Evolutionary conservation across 2,797 vertebrate species (phyloP).

Genomic region (Notolepis coatsorum): DNA sequence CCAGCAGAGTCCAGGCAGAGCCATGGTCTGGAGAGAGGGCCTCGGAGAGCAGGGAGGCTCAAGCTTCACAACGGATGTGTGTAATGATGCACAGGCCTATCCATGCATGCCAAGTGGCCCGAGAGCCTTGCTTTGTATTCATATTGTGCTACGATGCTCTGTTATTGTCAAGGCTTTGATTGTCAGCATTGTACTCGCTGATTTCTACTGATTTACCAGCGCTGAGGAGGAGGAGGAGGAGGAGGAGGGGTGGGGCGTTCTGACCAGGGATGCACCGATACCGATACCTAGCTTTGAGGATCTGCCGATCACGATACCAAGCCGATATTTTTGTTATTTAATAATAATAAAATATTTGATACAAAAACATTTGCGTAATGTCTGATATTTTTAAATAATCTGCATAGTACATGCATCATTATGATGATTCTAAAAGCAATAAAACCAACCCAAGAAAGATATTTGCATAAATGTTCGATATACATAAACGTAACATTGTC

Average conservation of each 20-base stretch:
- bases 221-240: slow-evolving; percentile 50
- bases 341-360: too few relatives aligned
- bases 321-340: too few relatives aligned
- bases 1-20: slow-evolving; percentile 30
- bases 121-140: slow-evolving; percentile 48
- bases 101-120: slow-evolving; percentile 40
- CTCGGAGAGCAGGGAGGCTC: slow-evolving; percentile 11
- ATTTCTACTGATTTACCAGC: slow-evolving; percentile 54
- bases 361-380: too few relatives aligned
- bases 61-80: not conserved
- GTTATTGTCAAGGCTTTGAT: slow-evolving; percentile 45
- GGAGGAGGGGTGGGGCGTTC: too few relatives aligned
- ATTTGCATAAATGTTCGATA: too few relatives aligned
- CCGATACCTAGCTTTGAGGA: too few relatives aligned
- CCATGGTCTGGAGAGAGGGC: slow-evolving; percentile 20
- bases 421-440: too few relatives aligned
- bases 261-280: not conserved
- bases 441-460: too few relatives aligned
- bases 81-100: slow-evolving; percentile 57
- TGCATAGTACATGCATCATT: too few relatives aligned
- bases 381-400: too few relatives aligned
- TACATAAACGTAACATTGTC: too few relatives aligned
- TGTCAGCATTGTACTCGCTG: slow-evolving; percentile 56
- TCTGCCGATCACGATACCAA: too few relatives aligned
- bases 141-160: slow-evolving; percentile 39